Evolutionary conservation across 1,140 invertebrate species (phyloP).

Genomic region (Cephus cinctus): DNA sequence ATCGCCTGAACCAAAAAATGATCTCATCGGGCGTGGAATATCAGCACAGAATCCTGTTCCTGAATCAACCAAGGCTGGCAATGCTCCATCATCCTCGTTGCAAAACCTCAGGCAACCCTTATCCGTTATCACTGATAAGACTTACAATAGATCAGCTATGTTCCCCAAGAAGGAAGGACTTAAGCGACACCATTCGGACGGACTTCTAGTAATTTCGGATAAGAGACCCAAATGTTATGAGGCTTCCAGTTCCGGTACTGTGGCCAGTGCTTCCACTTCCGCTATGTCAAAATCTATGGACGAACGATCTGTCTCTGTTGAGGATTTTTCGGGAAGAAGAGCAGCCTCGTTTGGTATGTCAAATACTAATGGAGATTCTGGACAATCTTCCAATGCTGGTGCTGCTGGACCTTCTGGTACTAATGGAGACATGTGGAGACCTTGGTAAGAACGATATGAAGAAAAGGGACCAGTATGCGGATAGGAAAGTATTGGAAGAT

Average conservation of each 20-base stretch:
- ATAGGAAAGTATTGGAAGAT: too few relatives aligned
- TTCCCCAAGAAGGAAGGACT: conserved; percentile 26
- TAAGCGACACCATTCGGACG: conserved; percentile 43
- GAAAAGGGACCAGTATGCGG: too few relatives aligned
- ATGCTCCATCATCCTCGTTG: conserved; percentile 9
- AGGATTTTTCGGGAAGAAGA: conserved; percentile 38
- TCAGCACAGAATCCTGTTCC: too few relatives aligned
- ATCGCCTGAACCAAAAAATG: too few relatives aligned
- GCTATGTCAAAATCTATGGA: conserved; percentile 21
- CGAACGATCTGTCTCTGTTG: conserved; percentile 26
- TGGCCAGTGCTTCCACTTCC: conserved; percentile 17
- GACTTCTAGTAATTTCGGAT: conserved; percentile 43
- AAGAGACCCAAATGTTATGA: conserved; percentile 44
- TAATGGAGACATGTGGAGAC: conserved; percentile 55
- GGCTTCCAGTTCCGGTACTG: conserved; percentile 30
- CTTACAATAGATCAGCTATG: conserved; percentile 33
- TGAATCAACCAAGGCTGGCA: too few relatives aligned
- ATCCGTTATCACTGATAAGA: conserved; percentile 50
- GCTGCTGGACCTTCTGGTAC: conserved; percentile 33
- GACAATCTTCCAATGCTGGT: conserved; percentile 33
- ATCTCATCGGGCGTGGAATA: too few relatives aligned
- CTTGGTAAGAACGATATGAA: conserved; percentile 50
- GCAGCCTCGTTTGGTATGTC: conserved; percentile 23
- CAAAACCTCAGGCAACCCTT: conserved; percentile 41
- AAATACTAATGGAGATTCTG: conserved; percentile 36